A percentile compares a stretch with the other conserved stretches of the same genome.
Conservation (phyloP, 1,140 invertebrate species). For the Coboldia fuscipes region DNA sequence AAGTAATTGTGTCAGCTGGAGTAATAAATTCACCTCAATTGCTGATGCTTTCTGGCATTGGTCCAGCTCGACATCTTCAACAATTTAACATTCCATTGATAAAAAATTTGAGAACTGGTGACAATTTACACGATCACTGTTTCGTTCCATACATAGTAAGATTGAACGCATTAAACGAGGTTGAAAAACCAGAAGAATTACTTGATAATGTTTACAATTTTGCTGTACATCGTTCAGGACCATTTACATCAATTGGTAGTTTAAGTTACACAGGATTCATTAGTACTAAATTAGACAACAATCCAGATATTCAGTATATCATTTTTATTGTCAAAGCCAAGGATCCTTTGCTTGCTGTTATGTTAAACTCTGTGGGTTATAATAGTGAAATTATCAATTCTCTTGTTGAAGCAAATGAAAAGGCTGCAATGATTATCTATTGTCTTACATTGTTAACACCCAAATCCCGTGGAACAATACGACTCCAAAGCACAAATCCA, state of each 20-base stretch:
- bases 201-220: not conserved
- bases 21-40: constrained; percentile 71
- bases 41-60: constrained; percentile 72
- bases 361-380: not conserved
- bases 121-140: constrained; percentile 29
- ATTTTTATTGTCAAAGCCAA: constrained; percentile 9
- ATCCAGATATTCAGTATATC: constrained; percentile 14
- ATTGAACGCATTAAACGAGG: constrained; percentile 1
- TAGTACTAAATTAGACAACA: constrained; percentile 5
- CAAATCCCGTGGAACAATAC: constrained; percentile 26
- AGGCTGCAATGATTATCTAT: constrained; percentile 10
- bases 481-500: constrained; percentile 32
- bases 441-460: constrained; percentile 21
- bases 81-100: constrained; percentile 26
- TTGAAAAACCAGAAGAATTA: not conserved
- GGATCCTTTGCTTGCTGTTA: not conserved
- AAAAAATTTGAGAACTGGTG: constrained; percentile 30
- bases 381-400: constrained; percentile 14
- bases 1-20: constrained; percentile 69
- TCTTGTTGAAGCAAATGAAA: not conserved
- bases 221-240: not conserved
- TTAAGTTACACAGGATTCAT: constrained; percentile 7
- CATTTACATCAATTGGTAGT: constrained; percentile 2
- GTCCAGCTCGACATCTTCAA: constrained; percentile 46
- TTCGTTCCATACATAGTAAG: constrained; percentile 12